Percentiles rank a stretch among this genome's conserved stretches.
phyloP scores from a whole-genome alignment of 2,888 invertebrate species.

The Hirtodrosophila trivittata region DNA sequence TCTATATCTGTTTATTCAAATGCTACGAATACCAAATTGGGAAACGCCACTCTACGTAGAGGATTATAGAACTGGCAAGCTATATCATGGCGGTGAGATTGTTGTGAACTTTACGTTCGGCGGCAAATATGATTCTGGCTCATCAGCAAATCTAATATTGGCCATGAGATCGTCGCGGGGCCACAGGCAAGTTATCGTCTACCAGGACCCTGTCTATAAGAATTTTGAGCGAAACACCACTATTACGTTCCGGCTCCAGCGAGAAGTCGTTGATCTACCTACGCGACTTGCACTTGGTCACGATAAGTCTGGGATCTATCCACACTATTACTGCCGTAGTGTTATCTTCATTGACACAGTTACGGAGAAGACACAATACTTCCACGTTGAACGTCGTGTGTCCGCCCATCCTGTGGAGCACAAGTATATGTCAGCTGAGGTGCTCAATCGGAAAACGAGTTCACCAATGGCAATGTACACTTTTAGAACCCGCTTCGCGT shows the following conservation, averaged over 20 bases:
- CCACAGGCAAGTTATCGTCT: conserved; percentile 16
- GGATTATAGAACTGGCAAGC: not conserved
- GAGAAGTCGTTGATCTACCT: conserved; percentile 27
- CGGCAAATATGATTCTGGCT: conserved; percentile 36
- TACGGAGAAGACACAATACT: conserved; percentile 27
- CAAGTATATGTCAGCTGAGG: conserved; percentile 2
- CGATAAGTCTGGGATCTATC: conserved; percentile 45
- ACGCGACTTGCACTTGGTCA: conserved; percentile 24
- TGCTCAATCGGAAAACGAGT: not conserved
- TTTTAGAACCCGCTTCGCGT: conserved; percentile 26
- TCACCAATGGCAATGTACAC: conserved; percentile 3
- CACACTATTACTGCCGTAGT: conserved; percentile 37
- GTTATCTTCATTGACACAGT: conserved; percentile 27
- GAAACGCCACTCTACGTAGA: conserved; percentile 36
- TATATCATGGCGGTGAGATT: conserved; percentile 35
- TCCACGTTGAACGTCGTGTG: conserved; percentile 32
- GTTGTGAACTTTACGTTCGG: conserved; percentile 42
- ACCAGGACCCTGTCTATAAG: conserved; percentile 24
- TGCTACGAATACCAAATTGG: conserved; percentile 3
- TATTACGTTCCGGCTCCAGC: conserved; percentile 23
- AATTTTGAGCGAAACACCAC: conserved; percentile 41
- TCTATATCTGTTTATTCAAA: conserved; percentile 12
- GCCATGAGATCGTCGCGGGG: conserved; percentile 14
- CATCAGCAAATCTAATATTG: conserved; percentile 46
- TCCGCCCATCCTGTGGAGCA: not conserved